These are phyloP conservation scores for Microtus californicus DNA, from an alignment of 2,797 vertebrate species.

Conservation along the genomic window DNA sequence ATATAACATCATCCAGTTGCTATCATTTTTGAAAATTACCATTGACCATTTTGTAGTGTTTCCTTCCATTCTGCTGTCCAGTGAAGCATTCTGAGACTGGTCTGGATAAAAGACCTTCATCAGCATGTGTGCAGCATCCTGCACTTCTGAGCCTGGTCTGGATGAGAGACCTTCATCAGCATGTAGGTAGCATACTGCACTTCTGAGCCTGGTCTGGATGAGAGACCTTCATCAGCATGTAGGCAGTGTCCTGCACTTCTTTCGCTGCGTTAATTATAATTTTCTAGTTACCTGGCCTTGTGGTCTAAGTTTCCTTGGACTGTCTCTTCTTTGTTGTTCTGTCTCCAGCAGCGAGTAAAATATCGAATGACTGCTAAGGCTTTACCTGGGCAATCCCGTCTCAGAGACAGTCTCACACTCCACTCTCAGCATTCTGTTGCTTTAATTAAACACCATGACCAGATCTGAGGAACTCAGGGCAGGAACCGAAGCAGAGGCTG, in stretches of 20 bases:
- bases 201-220: not conserved
- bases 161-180: not conserved
- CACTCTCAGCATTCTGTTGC: not conserved
- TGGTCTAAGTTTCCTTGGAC: not conserved
- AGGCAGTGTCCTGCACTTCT: not conserved
- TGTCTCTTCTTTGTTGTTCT: not conserved
- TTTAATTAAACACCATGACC: not conserved
- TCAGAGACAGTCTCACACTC: not conserved
- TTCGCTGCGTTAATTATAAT: not conserved
- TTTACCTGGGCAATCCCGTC: not conserved
- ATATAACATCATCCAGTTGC: too few relatives aligned
- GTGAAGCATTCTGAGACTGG: not conserved
- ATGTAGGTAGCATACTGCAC: not conserved
- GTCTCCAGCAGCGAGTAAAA: not conserved
- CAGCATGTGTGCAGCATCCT: not conserved
- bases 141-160: not conserved
- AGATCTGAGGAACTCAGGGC: not conserved
- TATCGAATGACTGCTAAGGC: not conserved
- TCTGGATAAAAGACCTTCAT: not conserved
- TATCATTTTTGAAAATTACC: conserved; percentile 14
- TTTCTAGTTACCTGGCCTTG: not conserved
- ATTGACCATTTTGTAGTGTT: not conserved
- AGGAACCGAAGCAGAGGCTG: not conserved
- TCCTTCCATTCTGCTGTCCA: not conserved
- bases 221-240: not conserved